Evolutionary conservation across 2,888 invertebrate genomes (phyloP).

Genomic region (Dryadula phaetusa): DNA sequence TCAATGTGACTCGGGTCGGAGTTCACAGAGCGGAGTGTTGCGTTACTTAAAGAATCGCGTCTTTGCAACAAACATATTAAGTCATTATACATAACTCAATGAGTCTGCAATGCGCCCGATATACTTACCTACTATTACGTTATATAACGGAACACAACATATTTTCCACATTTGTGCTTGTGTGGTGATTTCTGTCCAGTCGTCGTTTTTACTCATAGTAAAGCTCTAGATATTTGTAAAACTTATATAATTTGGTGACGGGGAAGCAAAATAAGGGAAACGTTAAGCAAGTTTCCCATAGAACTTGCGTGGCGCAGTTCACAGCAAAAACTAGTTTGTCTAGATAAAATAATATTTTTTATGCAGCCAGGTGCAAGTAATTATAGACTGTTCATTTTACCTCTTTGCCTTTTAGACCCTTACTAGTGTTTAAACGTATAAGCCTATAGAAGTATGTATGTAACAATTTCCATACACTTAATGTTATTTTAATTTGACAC

Average conservation of each 20-base stretch:
- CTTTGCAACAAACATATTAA: no score
- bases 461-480: background rate
- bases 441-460: background rate
- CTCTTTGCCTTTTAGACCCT: background rate
- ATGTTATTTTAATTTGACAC: background rate
- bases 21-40: slow-evolving; percentile 4
- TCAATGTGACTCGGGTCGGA: slow-evolving; percentile 21
- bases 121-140: background rate
- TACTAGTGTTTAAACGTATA: background rate
- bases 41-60: background rate
- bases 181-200: background rate
- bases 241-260: no score
- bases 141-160: background rate
- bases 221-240: no score
- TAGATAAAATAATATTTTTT: slow-evolving; percentile 3
- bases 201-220: no score
- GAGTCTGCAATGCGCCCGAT: background rate
- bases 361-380: slow-evolving; percentile 6
- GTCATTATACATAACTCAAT: background rate
- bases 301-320: background rate
- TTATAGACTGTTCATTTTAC: slow-evolving; percentile 3
- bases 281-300: background rate
- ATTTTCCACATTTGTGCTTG: background rate
- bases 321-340: slow-evolving; percentile 2
- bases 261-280: background rate